These are phyloP conservation scores for Leiothrix lutea DNA, from an alignment of 2,113 vertebrate species.

Conservation along the genomic window DNA sequence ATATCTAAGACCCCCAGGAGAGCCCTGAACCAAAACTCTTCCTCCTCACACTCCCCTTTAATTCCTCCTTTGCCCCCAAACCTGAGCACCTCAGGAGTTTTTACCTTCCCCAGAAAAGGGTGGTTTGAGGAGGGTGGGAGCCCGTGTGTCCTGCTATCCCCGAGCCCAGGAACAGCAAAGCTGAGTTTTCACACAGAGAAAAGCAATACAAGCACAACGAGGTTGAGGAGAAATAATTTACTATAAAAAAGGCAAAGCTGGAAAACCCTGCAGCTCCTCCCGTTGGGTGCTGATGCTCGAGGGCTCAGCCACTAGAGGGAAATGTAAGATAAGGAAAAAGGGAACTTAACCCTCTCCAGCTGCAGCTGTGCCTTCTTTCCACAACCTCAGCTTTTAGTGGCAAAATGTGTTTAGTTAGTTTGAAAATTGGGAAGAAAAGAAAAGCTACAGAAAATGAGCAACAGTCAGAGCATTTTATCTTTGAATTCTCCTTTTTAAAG, in stretches of 20 bases:
- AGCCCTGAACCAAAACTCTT: background rate
- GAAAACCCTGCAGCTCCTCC: background rate
- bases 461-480: background rate
- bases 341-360: background rate
- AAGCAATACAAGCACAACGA: background rate
- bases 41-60: background rate
- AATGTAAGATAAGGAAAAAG: background rate
- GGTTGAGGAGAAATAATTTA: background rate
- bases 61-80: background rate
- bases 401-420: background rate
- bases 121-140: background rate
- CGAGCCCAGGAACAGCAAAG: background rate
- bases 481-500: background rate
- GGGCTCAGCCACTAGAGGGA: conserved; percentile 52
- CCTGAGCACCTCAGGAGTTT: background rate
- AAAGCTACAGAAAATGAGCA: background rate
- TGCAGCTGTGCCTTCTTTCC: background rate
- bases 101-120: background rate
- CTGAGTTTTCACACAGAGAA: background rate
- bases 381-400: background rate
- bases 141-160: background rate
- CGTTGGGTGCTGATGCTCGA: background rate
- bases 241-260: background rate
- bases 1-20: rapidly evolving
- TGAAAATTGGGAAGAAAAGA: background rate